These are phyloP conservation scores for Diploscapter pachys DNA, from an alignment of 1,140 invertebrate species.

Conservation along the genomic window DNA sequence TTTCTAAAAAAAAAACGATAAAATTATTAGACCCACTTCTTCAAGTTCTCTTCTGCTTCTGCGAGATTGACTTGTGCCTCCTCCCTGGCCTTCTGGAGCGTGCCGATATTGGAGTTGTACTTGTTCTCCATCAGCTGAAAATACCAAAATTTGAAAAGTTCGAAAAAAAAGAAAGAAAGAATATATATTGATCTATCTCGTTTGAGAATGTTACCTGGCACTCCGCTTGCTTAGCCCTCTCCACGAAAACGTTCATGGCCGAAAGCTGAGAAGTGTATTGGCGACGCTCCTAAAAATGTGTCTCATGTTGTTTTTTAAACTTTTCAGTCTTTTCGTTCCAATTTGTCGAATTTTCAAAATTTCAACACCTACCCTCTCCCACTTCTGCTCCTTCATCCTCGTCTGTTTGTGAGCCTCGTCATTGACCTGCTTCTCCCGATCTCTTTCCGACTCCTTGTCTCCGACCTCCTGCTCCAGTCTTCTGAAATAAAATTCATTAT, in stretches of 20 bases:
- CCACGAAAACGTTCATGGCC: too few species aligned
- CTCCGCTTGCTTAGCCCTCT: too few species aligned
- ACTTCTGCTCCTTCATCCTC: slow-evolving; percentile 17
- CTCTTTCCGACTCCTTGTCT: slow-evolving; percentile 15
- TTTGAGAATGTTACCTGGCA: too few species aligned
- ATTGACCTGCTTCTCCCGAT: slow-evolving; percentile 15
- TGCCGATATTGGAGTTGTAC: slow-evolving; percentile 2
- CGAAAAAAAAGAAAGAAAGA: too few species aligned
- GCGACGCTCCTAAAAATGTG: too few species aligned
- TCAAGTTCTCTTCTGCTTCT: slow-evolving; percentile 20
- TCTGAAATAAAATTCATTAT: background rate
- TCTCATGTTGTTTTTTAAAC: too few species aligned
- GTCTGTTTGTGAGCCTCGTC: slow-evolving; percentile 14
- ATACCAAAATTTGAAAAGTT: too few species aligned
- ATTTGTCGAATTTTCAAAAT: too few species aligned
- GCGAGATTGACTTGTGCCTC: slow-evolving; percentile 5
- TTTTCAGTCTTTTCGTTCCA: too few species aligned
- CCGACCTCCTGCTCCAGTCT: slow-evolving; percentile 3
- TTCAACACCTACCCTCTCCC: slow-evolving; percentile 9
- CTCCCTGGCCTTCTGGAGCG: slow-evolving; percentile 16
- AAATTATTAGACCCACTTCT: slow-evolving; percentile 8
- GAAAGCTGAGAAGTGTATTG: too few species aligned
- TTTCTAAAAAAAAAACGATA: too few species aligned
- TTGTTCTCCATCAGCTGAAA: slow-evolving; percentile 9
- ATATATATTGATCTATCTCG: too few species aligned